Evolutionary conservation across 2,113 vertebrate genomes (phyloP), one percentile per base, ranked within the genome.

Genomic region (Stercorarius parasiticus): DNA sequence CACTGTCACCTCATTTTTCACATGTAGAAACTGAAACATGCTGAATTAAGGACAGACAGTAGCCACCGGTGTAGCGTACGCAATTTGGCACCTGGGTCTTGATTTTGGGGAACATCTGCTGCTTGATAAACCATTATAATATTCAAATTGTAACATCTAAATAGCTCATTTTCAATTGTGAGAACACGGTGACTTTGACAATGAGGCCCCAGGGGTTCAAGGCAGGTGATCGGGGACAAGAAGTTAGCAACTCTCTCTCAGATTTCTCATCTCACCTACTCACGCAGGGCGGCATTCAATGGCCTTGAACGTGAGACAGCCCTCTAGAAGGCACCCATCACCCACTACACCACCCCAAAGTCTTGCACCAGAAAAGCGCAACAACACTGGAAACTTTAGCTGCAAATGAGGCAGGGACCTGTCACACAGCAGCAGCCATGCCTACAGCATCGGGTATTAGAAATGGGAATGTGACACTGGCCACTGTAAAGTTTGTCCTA

Each of bases 211-310:
- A 21, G 38, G 2, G 45, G 18, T 20, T 70, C 34, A 27, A 34
- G 55, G 38, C n/a, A 82, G 47, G 10, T 13, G 15, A 55, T 2
- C 1, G 2, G 17, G 38, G 53, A 42, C 40, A 43, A 34, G 18
- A 13, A 45, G 45, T 32, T 15, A 42, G 30, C 0, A 4, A 58
- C 7, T 5, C 9, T 32, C 9, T 53, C 38, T 56, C 43, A 30
- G 42, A 62, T 76, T 38, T 72, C 26, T 56, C 47, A 50, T 23
- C 22, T 71, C 16, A 26, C 26, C 61, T 36, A 40, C 43, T 42
- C 17, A n/a, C 0, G 0, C 15, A 1, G 1, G 20, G 15, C 19
- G 58, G 45, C 16, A 49, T 29, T 30, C 49, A 52, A 2, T 4
- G 22, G 30, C 50, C 27, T 43, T 43, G 47, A 58, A 34, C 9